Base-by-base conservation (phyloP, 2,888 invertebrate genomes). In the Rhagophthalmus giganteus region DNA sequence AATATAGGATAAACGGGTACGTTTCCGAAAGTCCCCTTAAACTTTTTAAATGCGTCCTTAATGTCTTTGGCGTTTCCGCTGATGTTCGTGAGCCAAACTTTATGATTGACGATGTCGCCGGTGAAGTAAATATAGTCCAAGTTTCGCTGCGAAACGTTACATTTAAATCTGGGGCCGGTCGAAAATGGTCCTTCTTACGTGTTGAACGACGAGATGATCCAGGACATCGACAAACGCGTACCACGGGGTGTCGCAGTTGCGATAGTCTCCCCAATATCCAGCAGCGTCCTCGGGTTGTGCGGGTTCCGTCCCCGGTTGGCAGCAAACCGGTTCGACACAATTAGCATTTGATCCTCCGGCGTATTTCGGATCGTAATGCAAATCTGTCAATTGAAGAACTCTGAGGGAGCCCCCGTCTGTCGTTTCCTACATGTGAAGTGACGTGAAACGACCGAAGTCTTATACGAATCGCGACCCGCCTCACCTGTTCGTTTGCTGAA, bases 61-160 rank as follows among this genome's bases (percentile, higher is more conserved):
- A 89, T 79, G 54, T 81, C 79, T 1, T 79, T 72, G 1, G 78
- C 73, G 63, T 91, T 91, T 57, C 80, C 75, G 32, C 80, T 76
- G 25, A 78, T 74, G 0, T 85, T 81, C 1, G 93, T 94, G 59
- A 84, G 84, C 94, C 95, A 95, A n/a, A 91, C 81, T 55, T 87
- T 85, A 67, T 94, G 94, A 62, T 91, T 87, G 31, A 93, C 82
- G 2, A 90, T 81, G 68, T 95, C 95, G 1, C 95, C 95, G 11
- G 94, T 90, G 71, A 89, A 88, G 63, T 92, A 86, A 4, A 94
- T 78, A 15, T 80, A 79, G 57, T 85, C 84, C 10, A 85, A 74
- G 24, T 84, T 76, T 25, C 84, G 9, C 49, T 49, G 24, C n/a
- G n/a, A n/a, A n/a, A n/a, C n/a, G n/a, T n/a, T n/a, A n/a, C n/a